Conservation (phyloP, 2,888 invertebrate genomes). For the Drosophila anomalata region DNA sequence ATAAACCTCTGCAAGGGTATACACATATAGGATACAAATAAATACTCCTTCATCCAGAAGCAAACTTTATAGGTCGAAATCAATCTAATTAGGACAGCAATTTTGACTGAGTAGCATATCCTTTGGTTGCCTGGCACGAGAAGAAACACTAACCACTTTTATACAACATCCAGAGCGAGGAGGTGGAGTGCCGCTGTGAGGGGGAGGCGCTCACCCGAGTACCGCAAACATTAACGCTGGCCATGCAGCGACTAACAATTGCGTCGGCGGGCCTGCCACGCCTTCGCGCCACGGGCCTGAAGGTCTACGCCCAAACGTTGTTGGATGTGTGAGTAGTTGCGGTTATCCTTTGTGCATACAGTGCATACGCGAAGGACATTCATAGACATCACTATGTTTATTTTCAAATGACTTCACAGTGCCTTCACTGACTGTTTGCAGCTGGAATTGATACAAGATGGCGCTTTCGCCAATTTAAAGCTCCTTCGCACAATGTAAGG, state of each 20-base stretch:
- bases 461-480: conserved; percentile 80
- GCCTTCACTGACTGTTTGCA: conserved; percentile 79
- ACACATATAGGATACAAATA: no score
- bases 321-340: conserved; percentile 80
- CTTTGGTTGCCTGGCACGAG: not conserved
- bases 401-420: conserved; percentile 45
- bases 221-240: conserved; percentile 81
- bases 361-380: not conserved
- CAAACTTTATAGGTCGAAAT: not conserved
- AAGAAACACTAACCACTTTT: not conserved
- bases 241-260: conserved; percentile 81
- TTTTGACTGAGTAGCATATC: not conserved
- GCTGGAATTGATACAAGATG: conserved; percentile 81
- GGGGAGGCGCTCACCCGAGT: conserved; percentile 81
- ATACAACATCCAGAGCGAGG: conserved; percentile 76
- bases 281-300: conserved; percentile 81
- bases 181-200: conserved; percentile 83
- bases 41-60: not conserved
- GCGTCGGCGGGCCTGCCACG: conserved; percentile 81
- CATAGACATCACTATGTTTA: not conserved
- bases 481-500: conserved; percentile 79
- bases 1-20: no score
- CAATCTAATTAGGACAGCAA: not conserved
- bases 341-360: not conserved
- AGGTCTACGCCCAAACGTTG: conserved; percentile 79